Percentiles rank a stretch among this genome's conserved stretches.
Conservation (phyloP, 2,888 invertebrate species). For the Octonoba sinensis region DNA sequence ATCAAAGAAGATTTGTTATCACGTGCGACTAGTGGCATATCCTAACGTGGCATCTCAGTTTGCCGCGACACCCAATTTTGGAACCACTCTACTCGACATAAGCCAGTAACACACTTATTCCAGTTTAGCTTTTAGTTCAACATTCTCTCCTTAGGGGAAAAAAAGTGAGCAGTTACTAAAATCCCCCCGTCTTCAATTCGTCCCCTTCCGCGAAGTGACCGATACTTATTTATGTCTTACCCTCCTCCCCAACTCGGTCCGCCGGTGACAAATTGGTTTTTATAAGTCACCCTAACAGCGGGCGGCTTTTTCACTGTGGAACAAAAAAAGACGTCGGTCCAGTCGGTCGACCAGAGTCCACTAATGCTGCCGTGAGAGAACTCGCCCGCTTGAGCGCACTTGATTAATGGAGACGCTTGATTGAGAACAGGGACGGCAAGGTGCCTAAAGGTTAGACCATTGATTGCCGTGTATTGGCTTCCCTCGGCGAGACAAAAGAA, state of each 20-base stretch:
- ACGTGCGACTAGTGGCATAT: too few relatives aligned
- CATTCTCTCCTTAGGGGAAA: not conserved
- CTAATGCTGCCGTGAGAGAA: constrained; percentile 36
- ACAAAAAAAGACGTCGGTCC: not conserved
- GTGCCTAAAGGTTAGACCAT: too few relatives aligned
- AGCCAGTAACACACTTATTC: not conserved
- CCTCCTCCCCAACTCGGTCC: not conserved
- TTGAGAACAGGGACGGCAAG: constrained; percentile 16
- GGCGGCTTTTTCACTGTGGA: constrained; percentile 2
- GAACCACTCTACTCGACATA: too few relatives aligned
- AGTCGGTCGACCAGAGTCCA: constrained; percentile 4
- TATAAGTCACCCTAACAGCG: constrained; percentile 51
- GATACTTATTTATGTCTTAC: constrained; percentile 42
- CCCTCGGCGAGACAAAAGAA: too few relatives aligned
- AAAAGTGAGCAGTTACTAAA: not conserved
- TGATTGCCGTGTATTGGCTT: too few relatives aligned
- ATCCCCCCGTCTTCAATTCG: not conserved
- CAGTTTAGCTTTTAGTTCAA: not conserved
- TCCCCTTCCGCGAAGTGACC: constrained; percentile 35
- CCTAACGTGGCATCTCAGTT: too few relatives aligned
- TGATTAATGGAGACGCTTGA: constrained; percentile 59
- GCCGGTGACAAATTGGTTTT: constrained; percentile 57
- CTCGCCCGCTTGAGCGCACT: constrained; percentile 40
- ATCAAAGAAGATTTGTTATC: too few relatives aligned
- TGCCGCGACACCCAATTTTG: too few relatives aligned